These are phyloP conservation scores for Orthosia cruda DNA, from an alignment of 2,888 invertebrate genomes.

Conservation along the genomic window DNA sequence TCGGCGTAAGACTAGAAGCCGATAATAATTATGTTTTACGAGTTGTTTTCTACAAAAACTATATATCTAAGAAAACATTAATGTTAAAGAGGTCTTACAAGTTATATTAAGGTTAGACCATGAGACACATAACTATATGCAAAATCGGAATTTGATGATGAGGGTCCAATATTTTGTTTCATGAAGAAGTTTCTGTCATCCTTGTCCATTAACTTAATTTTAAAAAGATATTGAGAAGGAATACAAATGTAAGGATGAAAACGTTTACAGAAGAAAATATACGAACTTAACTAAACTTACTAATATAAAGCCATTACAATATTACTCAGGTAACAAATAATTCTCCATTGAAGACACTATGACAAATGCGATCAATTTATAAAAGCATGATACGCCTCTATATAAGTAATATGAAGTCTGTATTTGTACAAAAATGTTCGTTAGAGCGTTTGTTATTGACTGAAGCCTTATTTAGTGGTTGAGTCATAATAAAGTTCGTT, in stretches of 20 bases:
- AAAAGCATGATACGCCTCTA: not conserved
- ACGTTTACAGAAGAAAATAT: not conserved
- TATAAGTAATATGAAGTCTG: not conserved
- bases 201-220: not conserved
- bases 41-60: conserved; percentile 31
- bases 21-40: conserved; percentile 17
- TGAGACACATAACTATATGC: not conserved
- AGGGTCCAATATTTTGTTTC: not conserved
- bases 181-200: not conserved
- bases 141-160: not conserved
- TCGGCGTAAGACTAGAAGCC: conserved; percentile 42
- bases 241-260: not conserved
- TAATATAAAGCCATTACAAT: not conserved
- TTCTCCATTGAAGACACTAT: not conserved
- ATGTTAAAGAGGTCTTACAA: not conserved
- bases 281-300: not conserved
- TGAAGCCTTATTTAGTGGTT: conserved; percentile 36
- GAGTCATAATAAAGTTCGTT: conserved; percentile 59
- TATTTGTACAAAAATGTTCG: conserved; percentile 51
- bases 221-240: not conserved
- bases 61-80: not conserved
- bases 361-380: conserved; percentile 20
- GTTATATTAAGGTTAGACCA: not conserved
- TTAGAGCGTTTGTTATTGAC: conserved; percentile 46
- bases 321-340: not conserved